Evolutionary conservation across 2,888 invertebrate species (phyloP), one percentile per base, ranked within the genome.

Genomic region (Flexamia atlantica): DNA sequence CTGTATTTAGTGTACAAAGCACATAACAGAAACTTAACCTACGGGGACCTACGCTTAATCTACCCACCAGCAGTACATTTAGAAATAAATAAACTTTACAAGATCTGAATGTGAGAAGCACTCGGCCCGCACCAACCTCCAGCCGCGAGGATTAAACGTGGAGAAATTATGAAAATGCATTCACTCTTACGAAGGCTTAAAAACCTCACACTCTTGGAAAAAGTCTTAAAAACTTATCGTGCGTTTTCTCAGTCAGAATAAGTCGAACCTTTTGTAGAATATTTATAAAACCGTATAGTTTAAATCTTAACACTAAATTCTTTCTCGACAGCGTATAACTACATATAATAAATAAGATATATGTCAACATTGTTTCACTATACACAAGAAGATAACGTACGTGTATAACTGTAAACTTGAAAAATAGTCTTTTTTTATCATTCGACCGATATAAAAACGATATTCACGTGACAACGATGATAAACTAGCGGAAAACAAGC

Each of bases 1-100:
- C 82, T 85, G 83, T 85, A 83, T 84, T 86, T 85, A 80, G 85
- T 85, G 85, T 85, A 85, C 85, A 86, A 86, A 86, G 86, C 86
- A 85, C 85, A 86, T 83, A 83, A 83, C 74, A 74, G 82, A 83
- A 83, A 83, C 82, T 83, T 83, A 83, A 50, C 57, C 74, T 79
- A 79, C 79, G 57, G 50, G 79, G 76, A 46, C 79, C 79, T 79
- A 79, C 57, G 20, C 79, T 79, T 79, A 79, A 57, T 53, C 79
- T 79, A 79, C 28, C 79, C 79, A 79, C 79, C 79, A 79, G 79
- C 79, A 23, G 79, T 50, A 79, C 79, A 79, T 53, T 79, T 79
- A 79, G 79, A 79, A 79, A 79, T 79, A 79, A 79, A 57, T 79
- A 32, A 79, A 79, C 79, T 79, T 79, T 79, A 79, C 79, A 79